These are phyloP conservation scores for Eupristina koningsbergeri DNA, from an alignment of 1,140 invertebrate genomes.

Conservation along the genomic window DNA sequence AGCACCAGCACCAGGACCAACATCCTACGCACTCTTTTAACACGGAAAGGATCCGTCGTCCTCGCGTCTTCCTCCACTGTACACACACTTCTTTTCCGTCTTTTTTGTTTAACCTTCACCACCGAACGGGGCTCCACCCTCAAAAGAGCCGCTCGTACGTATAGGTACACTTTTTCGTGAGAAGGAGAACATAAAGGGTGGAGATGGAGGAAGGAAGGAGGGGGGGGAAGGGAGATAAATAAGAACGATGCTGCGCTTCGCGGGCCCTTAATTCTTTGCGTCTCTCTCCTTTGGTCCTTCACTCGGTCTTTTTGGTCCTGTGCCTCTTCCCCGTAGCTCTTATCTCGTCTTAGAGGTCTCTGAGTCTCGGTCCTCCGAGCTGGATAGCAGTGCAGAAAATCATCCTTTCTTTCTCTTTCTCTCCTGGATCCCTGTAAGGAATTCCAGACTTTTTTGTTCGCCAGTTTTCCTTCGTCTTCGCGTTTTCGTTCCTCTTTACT, in stretches of 20 bases:
- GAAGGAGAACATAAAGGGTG: slow-evolving; percentile 49
- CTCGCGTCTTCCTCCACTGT: slow-evolving; percentile 46
- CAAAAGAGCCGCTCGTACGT: slow-evolving; percentile 63
- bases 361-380: slow-evolving; percentile 26
- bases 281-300: slow-evolving; percentile 49
- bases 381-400: slow-evolving; percentile 14
- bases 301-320: slow-evolving; percentile 13
- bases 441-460: slow-evolving; percentile 46
- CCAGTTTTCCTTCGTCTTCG: neutral
- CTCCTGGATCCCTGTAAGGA: slow-evolving; percentile 29
- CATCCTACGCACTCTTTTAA: slow-evolving; percentile 61
- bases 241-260: slow-evolving; percentile 61
- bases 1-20: slow-evolving; percentile 60
- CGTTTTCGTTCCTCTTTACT: neutral
- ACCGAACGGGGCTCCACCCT: slow-evolving; percentile 52
- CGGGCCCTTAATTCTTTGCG: slow-evolving; percentile 55
- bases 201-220: slow-evolving; percentile 44
- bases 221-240: slow-evolving; percentile 61
- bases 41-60: slow-evolving; percentile 62
- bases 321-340: slow-evolving; percentile 41
- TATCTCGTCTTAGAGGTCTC: slow-evolving; percentile 53
- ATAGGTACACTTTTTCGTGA: slow-evolving; percentile 41
- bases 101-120: slow-evolving; percentile 10
- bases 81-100: neutral
- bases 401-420: neutral